Evolutionary conservation across 2,797 vertebrate genomes (phyloP).

Genomic region (Leptoclinus maculatus): DNA sequence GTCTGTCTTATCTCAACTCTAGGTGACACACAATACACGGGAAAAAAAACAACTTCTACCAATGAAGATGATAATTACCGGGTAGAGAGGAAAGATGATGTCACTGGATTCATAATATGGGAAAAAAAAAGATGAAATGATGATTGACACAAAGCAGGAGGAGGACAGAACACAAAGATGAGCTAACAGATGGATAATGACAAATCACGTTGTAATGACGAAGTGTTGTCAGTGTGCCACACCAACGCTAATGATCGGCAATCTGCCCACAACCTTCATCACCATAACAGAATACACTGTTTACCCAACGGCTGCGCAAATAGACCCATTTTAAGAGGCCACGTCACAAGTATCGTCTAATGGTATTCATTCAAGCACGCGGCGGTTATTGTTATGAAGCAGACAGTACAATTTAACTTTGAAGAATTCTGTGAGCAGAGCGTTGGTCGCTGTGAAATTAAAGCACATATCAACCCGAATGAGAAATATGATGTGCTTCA

Average conservation of each 20-base stretch:
- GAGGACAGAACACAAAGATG: constrained; percentile 19
- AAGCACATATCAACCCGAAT: constrained; percentile 36
- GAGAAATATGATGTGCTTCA: constrained; percentile 20
- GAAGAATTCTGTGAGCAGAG: not conserved
- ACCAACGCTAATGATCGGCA: constrained; percentile 40
- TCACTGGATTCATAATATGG: constrained; percentile 27
- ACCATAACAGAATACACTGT: constrained; percentile 6
- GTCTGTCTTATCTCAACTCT: constrained; percentile 12
- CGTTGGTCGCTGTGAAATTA: constrained; percentile 11
- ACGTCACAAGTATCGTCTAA: constrained; percentile 10
- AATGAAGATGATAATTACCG: constrained; percentile 10
- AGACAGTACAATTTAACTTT: constrained; percentile 19
- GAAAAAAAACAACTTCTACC: constrained; percentile 16
- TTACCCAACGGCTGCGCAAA: constrained; percentile 33
- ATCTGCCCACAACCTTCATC: constrained; percentile 15
- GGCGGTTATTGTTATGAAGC: not conserved
- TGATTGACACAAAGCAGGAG: constrained; percentile 14
- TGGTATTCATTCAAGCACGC: constrained; percentile 15
- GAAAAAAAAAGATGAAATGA: constrained; percentile 1
- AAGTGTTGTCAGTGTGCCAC: constrained; percentile 23
- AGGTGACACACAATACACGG: not conserved
- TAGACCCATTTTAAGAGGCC: constrained; percentile 20
- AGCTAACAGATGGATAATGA: constrained; percentile 27
- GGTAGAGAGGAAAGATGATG: constrained; percentile 10
- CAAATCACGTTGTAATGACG: constrained; percentile 29